These are phyloP conservation scores for Magallana gigas DNA, from an alignment of 1,140 invertebrate genomes.

Conservation along the genomic window DNA sequence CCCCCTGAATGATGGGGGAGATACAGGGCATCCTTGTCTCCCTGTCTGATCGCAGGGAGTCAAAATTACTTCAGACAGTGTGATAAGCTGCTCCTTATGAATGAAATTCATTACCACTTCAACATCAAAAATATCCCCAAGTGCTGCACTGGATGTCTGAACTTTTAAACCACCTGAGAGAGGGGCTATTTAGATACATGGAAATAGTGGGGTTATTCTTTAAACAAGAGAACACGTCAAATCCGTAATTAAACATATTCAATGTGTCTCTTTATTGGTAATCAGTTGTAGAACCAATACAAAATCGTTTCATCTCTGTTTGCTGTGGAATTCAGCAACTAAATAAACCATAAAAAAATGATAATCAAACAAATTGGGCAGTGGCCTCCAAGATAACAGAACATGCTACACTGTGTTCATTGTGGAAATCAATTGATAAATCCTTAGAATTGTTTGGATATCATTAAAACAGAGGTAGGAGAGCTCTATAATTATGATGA, in stretches of 20 bases:
- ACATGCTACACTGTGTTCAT: neutral
- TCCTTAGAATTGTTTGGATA: constrained; percentile 21
- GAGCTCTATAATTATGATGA: constrained; percentile 15
- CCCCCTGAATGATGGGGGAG: constrained; percentile 10
- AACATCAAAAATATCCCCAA: neutral
- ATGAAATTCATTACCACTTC: constrained; percentile 8
- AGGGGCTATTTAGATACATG: neutral
- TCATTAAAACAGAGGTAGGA: constrained; percentile 13
- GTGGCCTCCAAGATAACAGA: neutral
- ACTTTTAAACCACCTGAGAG: neutral
- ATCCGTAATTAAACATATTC: neutral
- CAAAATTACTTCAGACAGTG: constrained; percentile 21
- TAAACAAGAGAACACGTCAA: constrained; percentile 1
- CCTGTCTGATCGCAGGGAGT: neutral
- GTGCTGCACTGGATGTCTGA: neutral
- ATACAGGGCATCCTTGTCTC: neutral
- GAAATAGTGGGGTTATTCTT: neutral
- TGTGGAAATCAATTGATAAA: constrained; percentile 32
- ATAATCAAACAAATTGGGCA: constrained; percentile 20
- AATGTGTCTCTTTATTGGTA: constrained; percentile 26
- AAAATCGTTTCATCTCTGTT: constrained; percentile 34
- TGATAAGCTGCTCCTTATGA: neutral
- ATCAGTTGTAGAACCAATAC: constrained; percentile 31
- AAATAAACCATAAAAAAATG: constrained; percentile 25
- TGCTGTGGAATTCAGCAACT: constrained; percentile 21